A percentile compares a stretch with the other conserved stretches of the same genome.
These are phyloP conservation scores for Apus apus DNA, from an alignment of 2,113 vertebrate genomes.

Conservation along the genomic window DNA sequence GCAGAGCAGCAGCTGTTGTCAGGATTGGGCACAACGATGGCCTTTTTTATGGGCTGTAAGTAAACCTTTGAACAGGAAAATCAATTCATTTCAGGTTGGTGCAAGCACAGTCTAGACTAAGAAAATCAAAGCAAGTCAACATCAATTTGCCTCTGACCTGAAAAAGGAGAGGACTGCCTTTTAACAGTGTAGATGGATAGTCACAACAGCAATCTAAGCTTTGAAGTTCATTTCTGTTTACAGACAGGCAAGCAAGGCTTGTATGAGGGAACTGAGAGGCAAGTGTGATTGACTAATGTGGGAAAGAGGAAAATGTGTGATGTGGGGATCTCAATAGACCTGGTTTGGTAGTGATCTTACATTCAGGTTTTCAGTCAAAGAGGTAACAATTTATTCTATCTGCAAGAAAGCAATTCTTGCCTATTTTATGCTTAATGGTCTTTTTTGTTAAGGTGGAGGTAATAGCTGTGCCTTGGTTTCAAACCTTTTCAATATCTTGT, in stretches of 20 bases:
- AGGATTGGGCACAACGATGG: neutral
- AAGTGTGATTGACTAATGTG: neutral
- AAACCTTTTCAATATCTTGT: neutral
- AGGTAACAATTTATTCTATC: neutral
- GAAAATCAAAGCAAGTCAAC: conserved; percentile 47
- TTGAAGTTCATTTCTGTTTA: conserved; percentile 48
- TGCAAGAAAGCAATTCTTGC: neutral
- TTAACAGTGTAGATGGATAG: neutral
- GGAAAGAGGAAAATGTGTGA: neutral
- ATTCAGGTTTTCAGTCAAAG: neutral
- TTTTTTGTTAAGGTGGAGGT: neutral
- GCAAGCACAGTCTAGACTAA: conserved; percentile 22
- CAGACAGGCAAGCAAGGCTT: neutral
- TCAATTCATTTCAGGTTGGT: conserved; percentile 1
- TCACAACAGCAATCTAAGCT: conserved; percentile 9
- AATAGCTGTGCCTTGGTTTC: neutral
- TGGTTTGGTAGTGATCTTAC: neutral
- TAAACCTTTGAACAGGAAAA: neutral
- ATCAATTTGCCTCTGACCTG: conserved; percentile 40
- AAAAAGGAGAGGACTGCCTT: conserved; percentile 5
- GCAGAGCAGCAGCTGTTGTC: neutral
- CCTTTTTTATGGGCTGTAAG: neutral
- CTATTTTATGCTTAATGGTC: neutral
- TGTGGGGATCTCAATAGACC: neutral
- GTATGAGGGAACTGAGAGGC: neutral